A percentile compares a stretch with the other conserved stretches of the same genome.
These are phyloP conservation scores for Psettodes erumei DNA, from an alignment of 2,113 vertebrate genomes.

Conservation along the genomic window DNA sequence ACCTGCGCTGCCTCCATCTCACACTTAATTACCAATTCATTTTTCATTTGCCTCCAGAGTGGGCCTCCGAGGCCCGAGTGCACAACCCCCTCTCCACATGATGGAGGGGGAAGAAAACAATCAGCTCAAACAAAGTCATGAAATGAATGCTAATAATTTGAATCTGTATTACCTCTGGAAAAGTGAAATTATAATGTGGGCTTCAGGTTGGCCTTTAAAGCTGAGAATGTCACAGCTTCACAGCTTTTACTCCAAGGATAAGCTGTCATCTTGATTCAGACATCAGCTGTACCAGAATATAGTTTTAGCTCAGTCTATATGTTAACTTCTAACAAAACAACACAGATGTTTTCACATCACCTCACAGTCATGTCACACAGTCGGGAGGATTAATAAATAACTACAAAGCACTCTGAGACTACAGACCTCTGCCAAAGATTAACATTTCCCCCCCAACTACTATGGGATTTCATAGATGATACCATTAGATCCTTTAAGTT, in stretches of 20 bases:
- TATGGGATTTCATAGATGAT: no score
- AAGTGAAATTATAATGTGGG: conserved; percentile 31
- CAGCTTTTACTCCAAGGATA: neutral
- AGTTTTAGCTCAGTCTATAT: neutral
- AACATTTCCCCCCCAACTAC: no score
- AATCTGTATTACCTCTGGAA: conserved; percentile 32
- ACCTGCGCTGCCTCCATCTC: conserved; percentile 55
- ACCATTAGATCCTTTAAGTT: no score
- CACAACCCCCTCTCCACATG: conserved; percentile 32
- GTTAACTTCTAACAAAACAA: neutral
- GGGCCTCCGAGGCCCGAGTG: conserved; percentile 32
- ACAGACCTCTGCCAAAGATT: no score
- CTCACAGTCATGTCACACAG: neutral
- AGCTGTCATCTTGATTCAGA: neutral
- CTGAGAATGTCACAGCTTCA: neutral
- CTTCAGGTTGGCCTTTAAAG: conserved; percentile 23
- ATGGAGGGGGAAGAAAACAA: conserved; percentile 47
- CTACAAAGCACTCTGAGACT: neutral
- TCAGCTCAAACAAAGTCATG: conserved; percentile 35
- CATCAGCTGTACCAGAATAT: neutral
- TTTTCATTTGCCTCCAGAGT: conserved; percentile 75
- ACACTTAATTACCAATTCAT: conserved; percentile 79
- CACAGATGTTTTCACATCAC: neutral
- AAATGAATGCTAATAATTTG: conserved; percentile 61
- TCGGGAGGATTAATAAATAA: neutral